A percentile compares a stretch with the other conserved stretches of the same genome.
These are phyloP conservation scores for Girardinus metallicus DNA, from an alignment of 2,797 vertebrate genomes.

Conservation along the genomic window DNA sequence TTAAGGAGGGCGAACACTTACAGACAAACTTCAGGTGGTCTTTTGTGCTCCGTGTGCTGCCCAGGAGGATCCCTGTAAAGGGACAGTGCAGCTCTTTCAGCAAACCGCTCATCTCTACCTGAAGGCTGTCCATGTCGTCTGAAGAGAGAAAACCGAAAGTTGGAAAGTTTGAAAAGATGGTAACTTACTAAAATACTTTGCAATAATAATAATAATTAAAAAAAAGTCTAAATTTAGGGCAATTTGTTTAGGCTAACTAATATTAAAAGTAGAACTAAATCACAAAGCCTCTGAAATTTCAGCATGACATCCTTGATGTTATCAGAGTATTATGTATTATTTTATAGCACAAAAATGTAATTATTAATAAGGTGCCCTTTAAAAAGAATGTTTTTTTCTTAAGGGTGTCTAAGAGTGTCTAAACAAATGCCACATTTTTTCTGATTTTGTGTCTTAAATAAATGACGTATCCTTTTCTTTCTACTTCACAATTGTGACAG, in stretches of 20 bases:
- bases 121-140: slow-evolving; percentile 88
- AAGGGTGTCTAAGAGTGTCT: neutral
- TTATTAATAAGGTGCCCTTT: neutral
- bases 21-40: slow-evolving; percentile 88
- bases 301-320: neutral
- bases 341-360: neutral
- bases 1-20: slow-evolving; percentile 70
- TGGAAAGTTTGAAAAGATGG: neutral
- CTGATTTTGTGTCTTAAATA: neutral
- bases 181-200: neutral
- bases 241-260: neutral
- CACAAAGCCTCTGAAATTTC: neutral
- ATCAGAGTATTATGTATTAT: neutral
- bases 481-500: neutral
- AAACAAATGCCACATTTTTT: neutral
- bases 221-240: no score
- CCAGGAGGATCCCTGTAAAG: slow-evolving; percentile 85
- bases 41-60: slow-evolving; percentile 77
- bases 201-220: no score
- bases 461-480: neutral
- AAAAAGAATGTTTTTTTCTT: neutral
- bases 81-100: slow-evolving; percentile 92
- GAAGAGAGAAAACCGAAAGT: neutral
- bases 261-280: neutral
- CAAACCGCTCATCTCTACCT: slow-evolving; percentile 88